phyloP scores from a whole-genome alignment of 2,888 invertebrate species.

The Copidosoma aretas region DNA sequence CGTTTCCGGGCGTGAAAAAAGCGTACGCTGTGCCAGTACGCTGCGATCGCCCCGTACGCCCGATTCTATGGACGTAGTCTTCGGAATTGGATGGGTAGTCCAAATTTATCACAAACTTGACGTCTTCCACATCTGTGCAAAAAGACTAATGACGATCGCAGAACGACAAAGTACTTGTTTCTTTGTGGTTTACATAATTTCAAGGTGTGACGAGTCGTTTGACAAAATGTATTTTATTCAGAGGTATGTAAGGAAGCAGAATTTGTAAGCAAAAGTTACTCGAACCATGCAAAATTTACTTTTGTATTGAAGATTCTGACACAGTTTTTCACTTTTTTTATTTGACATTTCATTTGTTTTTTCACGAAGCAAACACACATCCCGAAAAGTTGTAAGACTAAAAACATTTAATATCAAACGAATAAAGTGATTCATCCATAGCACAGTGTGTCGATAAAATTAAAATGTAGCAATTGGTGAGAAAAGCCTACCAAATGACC shows the following conservation, averaged over 20 bases:
- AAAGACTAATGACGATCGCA: slow-evolving; percentile 43
- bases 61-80: slow-evolving; percentile 97
- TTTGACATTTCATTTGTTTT: neutral
- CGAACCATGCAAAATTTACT: too few relatives aligned
- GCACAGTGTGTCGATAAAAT: slow-evolving; percentile 20
- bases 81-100: slow-evolving; percentile 97
- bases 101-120: slow-evolving; percentile 98
- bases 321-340: too few relatives aligned
- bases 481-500: neutral
- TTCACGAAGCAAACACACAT: neutral
- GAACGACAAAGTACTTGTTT: slow-evolving; percentile 49
- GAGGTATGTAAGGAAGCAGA: too few relatives aligned
- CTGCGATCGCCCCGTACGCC: slow-evolving; percentile 91
- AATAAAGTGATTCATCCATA: neutral
- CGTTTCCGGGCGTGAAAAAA: slow-evolving; percentile 90
- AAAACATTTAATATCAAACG: neutral
- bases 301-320: slow-evolving; percentile 27
- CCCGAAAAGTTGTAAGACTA: slow-evolving; percentile 40
- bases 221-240: too few relatives aligned
- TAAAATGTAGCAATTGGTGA: slow-evolving; percentile 15
- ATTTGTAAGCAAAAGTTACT: too few relatives aligned
- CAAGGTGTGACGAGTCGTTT: neutral
- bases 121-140: slow-evolving; percentile 93
- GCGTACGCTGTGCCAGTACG: slow-evolving; percentile 96
- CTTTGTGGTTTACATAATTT: slow-evolving; percentile 54